These are phyloP conservation scores for Prorops nasuta DNA, from an alignment of 1,140 invertebrate genomes.

Conservation along the genomic window DNA sequence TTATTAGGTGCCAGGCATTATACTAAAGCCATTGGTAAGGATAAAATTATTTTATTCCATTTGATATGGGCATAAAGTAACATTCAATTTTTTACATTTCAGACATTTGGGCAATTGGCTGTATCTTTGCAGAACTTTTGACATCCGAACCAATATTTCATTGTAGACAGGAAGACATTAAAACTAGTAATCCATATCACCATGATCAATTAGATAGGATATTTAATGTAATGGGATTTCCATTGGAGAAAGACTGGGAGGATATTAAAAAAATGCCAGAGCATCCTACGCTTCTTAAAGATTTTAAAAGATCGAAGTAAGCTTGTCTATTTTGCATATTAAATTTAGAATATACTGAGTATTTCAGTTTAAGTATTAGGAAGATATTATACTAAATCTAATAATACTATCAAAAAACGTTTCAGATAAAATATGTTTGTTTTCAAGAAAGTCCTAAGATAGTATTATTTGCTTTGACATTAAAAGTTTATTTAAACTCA, in stretches of 20 bases:
- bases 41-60: slow-evolving; percentile 5
- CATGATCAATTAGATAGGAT: slow-evolving; percentile 99
- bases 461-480: no score
- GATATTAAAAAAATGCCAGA: slow-evolving; percentile 99
- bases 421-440: slow-evolving; percentile 4
- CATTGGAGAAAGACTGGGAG: slow-evolving; percentile 98
- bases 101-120: slow-evolving; percentile 99
- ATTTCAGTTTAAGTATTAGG: slow-evolving; percentile 4
- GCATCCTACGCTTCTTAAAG: slow-evolving; percentile 92
- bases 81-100: slow-evolving; percentile 29
- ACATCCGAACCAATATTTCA: slow-evolving; percentile 99
- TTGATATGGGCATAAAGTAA: background rate
- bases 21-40: slow-evolving; percentile 93
- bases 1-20: slow-evolving; percentile 96
- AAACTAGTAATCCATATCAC: slow-evolving; percentile 99
- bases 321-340: slow-evolving; percentile 29
- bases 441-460: no score
- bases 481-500: no score
- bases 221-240: slow-evolving; percentile 99
- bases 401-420: no score
- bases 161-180: slow-evolving; percentile 99
- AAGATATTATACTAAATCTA: no score
- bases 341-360: background rate
- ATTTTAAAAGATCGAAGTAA: slow-evolving; percentile 95
- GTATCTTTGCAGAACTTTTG: slow-evolving; percentile 96